Conservation (phyloP, 2,888 invertebrate species). For the Oxyscelio sp. region DNA sequence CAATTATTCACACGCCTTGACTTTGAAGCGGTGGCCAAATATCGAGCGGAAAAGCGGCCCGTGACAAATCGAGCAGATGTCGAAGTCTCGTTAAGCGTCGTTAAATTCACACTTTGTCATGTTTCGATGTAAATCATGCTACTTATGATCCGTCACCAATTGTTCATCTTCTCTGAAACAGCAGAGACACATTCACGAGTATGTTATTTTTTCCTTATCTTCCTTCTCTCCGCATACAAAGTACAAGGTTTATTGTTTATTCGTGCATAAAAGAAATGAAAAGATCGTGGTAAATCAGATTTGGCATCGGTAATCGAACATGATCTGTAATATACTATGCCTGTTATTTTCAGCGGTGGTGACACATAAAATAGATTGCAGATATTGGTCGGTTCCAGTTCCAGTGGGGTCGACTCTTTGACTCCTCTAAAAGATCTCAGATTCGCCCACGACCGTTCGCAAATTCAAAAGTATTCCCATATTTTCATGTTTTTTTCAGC, state of each 20-base stretch:
- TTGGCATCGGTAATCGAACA: conserved; percentile 84
- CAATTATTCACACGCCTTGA: conserved; percentile 86
- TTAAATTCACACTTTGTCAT: conserved; percentile 80
- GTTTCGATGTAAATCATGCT: conserved; percentile 77
- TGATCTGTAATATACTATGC: conserved; percentile 80
- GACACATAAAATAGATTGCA: conserved; percentile 86
- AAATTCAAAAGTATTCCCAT: conserved; percentile 70
- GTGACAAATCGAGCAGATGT: conserved; percentile 87
- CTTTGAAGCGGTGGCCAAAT: conserved; percentile 80
- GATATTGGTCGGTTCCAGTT: conserved; percentile 84
- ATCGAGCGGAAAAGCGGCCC: conserved; percentile 81
- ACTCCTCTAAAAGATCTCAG: conserved; percentile 82
- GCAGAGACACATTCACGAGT: conserved; percentile 33
- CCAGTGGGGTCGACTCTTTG: conserved; percentile 83
- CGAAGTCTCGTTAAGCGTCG: conserved; percentile 84
- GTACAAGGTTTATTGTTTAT: conserved; percentile 55
- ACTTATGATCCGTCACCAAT: conserved; percentile 74
- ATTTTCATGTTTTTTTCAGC: conserved; percentile 59
- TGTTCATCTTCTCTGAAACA: conserved; percentile 65
- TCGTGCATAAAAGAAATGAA: conserved; percentile 67
- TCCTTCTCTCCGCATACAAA: conserved; percentile 21
- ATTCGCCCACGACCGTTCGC: conserved; percentile 84
- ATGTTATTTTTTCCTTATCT: conserved; percentile 28
- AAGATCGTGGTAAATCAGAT: conserved; percentile 73
- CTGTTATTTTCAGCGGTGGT: conserved; percentile 80